Evolutionary conservation across 1,140 invertebrate species (phyloP), one percentile per base, ranked within the genome.

Genomic region (Phthorimaea operculella): DNA sequence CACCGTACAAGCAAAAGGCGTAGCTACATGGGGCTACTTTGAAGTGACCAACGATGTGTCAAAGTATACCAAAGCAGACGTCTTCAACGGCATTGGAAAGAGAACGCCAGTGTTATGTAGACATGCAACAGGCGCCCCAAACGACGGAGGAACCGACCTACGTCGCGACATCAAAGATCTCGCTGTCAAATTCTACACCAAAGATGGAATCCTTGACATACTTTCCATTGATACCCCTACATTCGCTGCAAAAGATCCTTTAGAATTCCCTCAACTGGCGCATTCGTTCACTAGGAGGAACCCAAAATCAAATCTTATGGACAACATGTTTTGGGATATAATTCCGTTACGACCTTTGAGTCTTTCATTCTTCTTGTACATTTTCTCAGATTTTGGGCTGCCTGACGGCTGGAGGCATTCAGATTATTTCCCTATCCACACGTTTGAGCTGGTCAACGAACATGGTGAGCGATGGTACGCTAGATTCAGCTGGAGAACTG

Each of bases 1-100:
- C 60, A 95, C 97, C 0, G 95, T 96, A 0, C 95, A 97, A 76
- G 96, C 96, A 0, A 97, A 97, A 86, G 96, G 39, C 69, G 93
- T 92, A 36, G 95, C 94, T 52, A 96, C 96, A 4, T 96, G 96
- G 86, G 96, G 96, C 0, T 96, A 96, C 66, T 96, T 98, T 71
- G 21, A 28, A 28, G 21, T 28, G 21, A 28, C 21, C 21, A 28
- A 28, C 21, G 21, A 28, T 28, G 21, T 98, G 28, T 90, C 89
- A 0, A 90, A 92, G 57, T 97, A 96, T 69, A 89, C 84, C 51
- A 96, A 94, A 58, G 94, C 95, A 0, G 90, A 90, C 50, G 76
- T 96, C 0, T 98, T 98, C 83, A 89, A 90, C n/a, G 76, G 87
- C 45, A 87, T 97, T 52, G 96, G 94, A 33, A 96, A 96, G 75